phyloP scores from a whole-genome alignment of 2,113 vertebrate species.

The Glaucomys volans region DNA sequence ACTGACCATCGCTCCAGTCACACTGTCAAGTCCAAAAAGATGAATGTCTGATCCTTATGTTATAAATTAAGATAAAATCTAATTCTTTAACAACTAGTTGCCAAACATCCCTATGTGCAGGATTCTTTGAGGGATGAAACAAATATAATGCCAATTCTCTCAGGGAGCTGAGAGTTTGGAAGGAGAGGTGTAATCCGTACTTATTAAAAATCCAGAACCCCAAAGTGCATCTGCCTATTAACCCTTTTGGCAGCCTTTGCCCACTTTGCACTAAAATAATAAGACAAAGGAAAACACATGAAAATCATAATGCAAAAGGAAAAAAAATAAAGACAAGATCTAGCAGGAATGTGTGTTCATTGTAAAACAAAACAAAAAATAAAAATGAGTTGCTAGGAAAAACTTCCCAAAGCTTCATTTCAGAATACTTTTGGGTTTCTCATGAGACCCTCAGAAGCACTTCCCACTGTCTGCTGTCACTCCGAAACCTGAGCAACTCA shows the following conservation, averaged over 20 bases:
- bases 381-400: not conserved
- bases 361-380: not conserved
- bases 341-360: not conserved
- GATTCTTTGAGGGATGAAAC: not conserved
- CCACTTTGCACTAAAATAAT: not conserved
- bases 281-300: not conserved
- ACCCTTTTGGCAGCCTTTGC: not conserved
- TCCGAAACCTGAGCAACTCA: not conserved
- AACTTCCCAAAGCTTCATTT: not conserved
- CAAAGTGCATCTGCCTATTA: not conserved
- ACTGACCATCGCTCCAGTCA: not conserved
- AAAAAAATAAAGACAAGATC: not conserved
- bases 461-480: not conserved
- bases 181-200: not conserved
- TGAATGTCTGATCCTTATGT: not conserved
- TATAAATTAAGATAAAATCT: slow-evolving; percentile 10
- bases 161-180: not conserved
- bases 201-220: slow-evolving; percentile 32
- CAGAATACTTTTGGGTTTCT: not conserved
- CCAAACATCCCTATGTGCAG: not conserved
- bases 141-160: slow-evolving; percentile 1
- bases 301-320: slow-evolving; percentile 10
- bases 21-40: not conserved
- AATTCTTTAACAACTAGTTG: not conserved
- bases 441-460: not conserved